Base-by-base conservation (phyloP, 2,113 vertebrate genomes). In the Numenius arquata region DNA sequence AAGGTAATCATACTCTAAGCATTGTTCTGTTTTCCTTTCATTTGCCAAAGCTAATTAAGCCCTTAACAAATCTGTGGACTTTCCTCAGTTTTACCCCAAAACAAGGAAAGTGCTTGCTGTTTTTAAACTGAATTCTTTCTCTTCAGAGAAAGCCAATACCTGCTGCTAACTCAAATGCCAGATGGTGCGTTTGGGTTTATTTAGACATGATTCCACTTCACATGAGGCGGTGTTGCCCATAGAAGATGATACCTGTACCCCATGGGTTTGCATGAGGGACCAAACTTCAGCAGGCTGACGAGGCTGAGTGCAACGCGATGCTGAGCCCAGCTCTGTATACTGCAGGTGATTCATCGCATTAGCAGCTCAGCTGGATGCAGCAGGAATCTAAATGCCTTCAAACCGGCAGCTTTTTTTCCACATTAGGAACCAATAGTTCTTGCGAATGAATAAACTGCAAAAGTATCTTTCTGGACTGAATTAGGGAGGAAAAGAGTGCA, bases 161-260 rank as follows among this genome's bases (percentile, higher is more conserved):
- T 88, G 76, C 89, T 90, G 67, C 52, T 94, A 73, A 79, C 52
- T 72, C 58, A 21, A 48, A 83, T 58, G 74, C 77, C 90, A 95
- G 77, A 61, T 72, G 82, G 94, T 63, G 59, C 59, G 9, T 70
- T 88, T 87, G 89, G 88, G 89, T 87, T 89, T 76, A 66, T 95
- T 97, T 89, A 95, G 93, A 76, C 52, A 70, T 19, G 79, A 89
- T 74, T 74, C 79, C 56, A 83, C 82, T 90, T 76, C 61, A 59
- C 71, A 71, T 68, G 32, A 91, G 84, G 16, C 36, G 91, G 32
- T 5, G 21, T 7, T 92, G 79, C 55, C 65, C 41, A 8, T 11
- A 13, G 40, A 19, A 61, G 52, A 50, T 20, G n/a, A 78, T 67
- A 48, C 36, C 30, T 59, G 53, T 58, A 71, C 43, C 62, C 36